Evolutionary conservation across 2,113 vertebrate genomes (phyloP), one percentile per base, ranked within the genome.

Genomic region (Dolichotis patagonum): DNA sequence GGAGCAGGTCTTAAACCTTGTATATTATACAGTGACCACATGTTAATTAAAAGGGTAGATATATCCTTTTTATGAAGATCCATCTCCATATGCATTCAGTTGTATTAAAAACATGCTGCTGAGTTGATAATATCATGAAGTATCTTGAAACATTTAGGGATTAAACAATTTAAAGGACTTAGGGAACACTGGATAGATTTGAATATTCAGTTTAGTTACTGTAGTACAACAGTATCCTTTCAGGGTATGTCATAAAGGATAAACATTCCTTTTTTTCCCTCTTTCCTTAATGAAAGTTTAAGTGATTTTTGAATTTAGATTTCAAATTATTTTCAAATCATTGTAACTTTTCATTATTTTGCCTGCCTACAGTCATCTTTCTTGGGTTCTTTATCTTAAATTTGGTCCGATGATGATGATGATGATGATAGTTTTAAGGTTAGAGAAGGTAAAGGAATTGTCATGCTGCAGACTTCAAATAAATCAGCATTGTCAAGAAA

Each of bases 301-400:
- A 90, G 52, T 94, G 41, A 26, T 88, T 86, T 95, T 92, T 78
- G 0, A 94, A 77, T 54, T 91, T 90, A 83, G 5, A 28, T 62
- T 97, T 97, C 77, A 71, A 87, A 73, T 89, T 73, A 67, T 67
- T 81, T 94, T 62, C 81, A 85, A 83, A 67, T 94, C 26, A 86
- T 96, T 86, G 82, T 95, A 89, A 80, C 46, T 90, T 95, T 58
- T 5, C 69, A 75, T 71, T 95, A 88, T 75, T 94, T 88, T 41
- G 41, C 95, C 91, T 85, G 17, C 63, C 22, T 93, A 1, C 30
- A 32, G 32, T 93, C 69, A 89, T 62, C 38, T 84, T 92, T 86
- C 7, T 88, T 95, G 19, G 24, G 32, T 62, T 91, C 60, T 88
- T 96, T 30, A 26, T 52, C 63, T 90, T 94, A 54, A 78, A 43